These are phyloP conservation scores for Mizuhopecten yessoensis DNA, from an alignment of 1,140 invertebrate genomes.

Conservation along the genomic window DNA sequence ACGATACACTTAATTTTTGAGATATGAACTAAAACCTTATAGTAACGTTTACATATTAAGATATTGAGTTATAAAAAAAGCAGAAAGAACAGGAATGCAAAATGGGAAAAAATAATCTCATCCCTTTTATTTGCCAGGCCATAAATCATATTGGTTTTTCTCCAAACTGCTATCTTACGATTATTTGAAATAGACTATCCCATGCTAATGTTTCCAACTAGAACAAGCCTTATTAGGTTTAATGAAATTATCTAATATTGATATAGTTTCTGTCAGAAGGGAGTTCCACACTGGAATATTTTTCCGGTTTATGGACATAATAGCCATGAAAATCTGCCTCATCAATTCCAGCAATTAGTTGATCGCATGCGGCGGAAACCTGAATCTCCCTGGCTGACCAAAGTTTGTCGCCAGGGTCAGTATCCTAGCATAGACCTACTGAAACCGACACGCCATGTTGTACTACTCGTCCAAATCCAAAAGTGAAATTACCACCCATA, in stretches of 20 bases:
- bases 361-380: not conserved
- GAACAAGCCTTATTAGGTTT: not conserved
- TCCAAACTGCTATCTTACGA: not conserved
- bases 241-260: not conserved
- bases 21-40: no score
- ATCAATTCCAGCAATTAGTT: conserved; percentile 28
- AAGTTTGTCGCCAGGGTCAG: not conserved
- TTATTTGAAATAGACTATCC: not conserved
- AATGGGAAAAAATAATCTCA: no score
- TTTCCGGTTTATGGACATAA: conserved; percentile 19
- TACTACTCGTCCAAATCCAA: no score
- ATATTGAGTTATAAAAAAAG: no score
- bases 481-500: no score
- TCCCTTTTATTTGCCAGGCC: no score
- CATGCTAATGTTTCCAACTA: not conserved
- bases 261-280: not conserved
- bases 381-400: not conserved
- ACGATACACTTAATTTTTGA: no score
- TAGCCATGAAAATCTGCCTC: conserved; percentile 5
- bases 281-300: not conserved
- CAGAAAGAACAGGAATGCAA: no score
- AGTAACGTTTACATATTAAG: no score
- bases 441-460: no score
- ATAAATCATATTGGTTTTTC: no score
- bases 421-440: not conserved